Conservation (phyloP, 2,888 invertebrate genomes). For the Furcula furcula region DNA sequence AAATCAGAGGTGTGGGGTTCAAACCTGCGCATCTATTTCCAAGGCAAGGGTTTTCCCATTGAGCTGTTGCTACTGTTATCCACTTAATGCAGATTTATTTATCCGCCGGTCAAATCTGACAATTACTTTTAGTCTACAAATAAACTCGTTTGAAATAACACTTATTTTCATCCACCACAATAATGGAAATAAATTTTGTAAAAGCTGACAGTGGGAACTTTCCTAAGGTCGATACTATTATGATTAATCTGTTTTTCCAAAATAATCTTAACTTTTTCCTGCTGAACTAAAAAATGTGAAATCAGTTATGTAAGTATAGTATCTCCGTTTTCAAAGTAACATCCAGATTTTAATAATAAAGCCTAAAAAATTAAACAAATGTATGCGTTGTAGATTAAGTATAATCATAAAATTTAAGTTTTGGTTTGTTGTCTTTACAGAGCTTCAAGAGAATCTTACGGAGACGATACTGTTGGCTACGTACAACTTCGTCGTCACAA, state of each 20-base stretch:
- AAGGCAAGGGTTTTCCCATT: too few species aligned
- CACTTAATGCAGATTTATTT: too few species aligned
- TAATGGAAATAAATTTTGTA: constrained; percentile 7
- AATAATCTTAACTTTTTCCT: constrained; percentile 4
- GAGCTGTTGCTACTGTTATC: too few species aligned
- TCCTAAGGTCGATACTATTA: constrained; percentile 2
- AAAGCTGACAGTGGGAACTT: constrained; percentile 4
- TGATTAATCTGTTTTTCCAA: not conserved
- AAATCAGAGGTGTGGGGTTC: too few species aligned
- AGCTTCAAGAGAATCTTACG: constrained; percentile 23
- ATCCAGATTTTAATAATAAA: too few species aligned
- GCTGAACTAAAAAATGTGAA: constrained; percentile 5
- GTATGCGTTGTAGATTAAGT: not conserved
- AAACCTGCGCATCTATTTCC: too few species aligned
- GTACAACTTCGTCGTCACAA: constrained; percentile 27
- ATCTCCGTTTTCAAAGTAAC: too few species aligned
- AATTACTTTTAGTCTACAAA: too few species aligned
- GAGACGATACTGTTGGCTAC: constrained; percentile 32
- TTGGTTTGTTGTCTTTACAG: constrained; percentile 2
- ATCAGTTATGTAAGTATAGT: constrained; percentile 6
- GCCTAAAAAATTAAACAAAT: not conserved
- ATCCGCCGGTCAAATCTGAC: too few species aligned
- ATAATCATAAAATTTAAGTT: not conserved
- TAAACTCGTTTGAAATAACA: too few species aligned
- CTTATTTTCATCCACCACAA: too few species aligned